A percentile compares a stretch with the other conserved stretches of the same genome.
Evolutionary conservation across 2,797 vertebrate genomes (phyloP).

Genomic region (Cichlasoma orientale): DNA sequence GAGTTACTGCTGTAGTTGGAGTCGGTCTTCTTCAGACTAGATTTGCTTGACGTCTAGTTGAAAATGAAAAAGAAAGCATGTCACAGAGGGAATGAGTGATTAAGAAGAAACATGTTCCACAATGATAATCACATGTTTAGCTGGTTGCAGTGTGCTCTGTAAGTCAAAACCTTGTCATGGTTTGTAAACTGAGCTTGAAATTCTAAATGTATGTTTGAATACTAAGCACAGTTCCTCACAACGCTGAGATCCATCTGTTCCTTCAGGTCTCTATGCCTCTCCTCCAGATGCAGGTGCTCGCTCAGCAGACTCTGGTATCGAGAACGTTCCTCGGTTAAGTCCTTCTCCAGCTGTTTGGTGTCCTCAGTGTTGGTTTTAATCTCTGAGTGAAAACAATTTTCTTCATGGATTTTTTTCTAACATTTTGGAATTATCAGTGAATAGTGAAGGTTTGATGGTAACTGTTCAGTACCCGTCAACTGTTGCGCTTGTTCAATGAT

Average conservation of each 20-base stretch:
- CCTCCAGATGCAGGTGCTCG: constrained; percentile 91
- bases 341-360: constrained; percentile 86
- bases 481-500: constrained; percentile 87
- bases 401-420: background rate
- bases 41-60: constrained; percentile 82
- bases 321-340: constrained; percentile 88
- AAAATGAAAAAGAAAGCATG: background rate
- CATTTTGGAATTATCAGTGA: background rate
- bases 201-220: background rate
- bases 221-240: constrained; percentile 70
- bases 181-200: background rate
- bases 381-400: constrained; percentile 48
- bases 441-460: background rate
- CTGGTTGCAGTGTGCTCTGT: background rate
- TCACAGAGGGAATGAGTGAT: background rate
- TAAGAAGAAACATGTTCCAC: background rate
- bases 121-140: background rate
- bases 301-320: constrained; percentile 94
- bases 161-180: background rate
- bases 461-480: constrained; percentile 82
- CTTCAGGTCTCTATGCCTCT: constrained; percentile 87
- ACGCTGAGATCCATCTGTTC: constrained; percentile 85
- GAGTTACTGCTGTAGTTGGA: constrained; percentile 91
- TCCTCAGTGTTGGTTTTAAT: constrained; percentile 81
- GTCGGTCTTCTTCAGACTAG: constrained; percentile 85